Conservation (phyloP, 2,888 invertebrate genomes). For the Arctia plantaginis region DNA sequence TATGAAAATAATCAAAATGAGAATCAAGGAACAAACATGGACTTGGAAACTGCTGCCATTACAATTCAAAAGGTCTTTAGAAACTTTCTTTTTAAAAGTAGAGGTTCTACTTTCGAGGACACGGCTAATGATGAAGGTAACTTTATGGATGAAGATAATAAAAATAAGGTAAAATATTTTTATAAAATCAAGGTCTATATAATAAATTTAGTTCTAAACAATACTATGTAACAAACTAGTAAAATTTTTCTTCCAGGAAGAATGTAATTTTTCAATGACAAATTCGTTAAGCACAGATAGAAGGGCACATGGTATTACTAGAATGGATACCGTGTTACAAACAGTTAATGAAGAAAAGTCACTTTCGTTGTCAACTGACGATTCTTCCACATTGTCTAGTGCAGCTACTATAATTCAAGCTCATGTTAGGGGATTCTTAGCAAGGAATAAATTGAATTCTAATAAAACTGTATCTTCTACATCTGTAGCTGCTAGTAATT, state of each 20-base stretch:
- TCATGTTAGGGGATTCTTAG: constrained; percentile 89
- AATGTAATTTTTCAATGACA: constrained; percentile 57
- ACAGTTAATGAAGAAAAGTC: constrained; percentile 85
- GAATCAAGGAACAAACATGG: constrained; percentile 64
- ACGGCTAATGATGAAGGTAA: constrained; percentile 64
- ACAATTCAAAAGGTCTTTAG: constrained; percentile 87
- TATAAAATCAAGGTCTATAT: constrained; percentile 3
- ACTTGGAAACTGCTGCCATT: constrained; percentile 83
- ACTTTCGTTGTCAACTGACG: constrained; percentile 77
- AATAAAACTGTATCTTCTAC: constrained; percentile 75
- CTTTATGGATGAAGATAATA: constrained; percentile 63
- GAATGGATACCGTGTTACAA: constrained; percentile 82
- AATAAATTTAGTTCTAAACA: constrained; percentile 20
- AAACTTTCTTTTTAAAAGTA: constrained; percentile 79
- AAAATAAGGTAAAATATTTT: constrained; percentile 61
- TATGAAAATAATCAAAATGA: constrained; percentile 24
- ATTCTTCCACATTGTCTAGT: constrained; percentile 83
- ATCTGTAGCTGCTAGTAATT: constrained; percentile 69
- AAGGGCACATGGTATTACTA: constrained; percentile 71
- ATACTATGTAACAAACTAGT: constrained; percentile 30
- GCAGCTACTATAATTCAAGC: constrained; percentile 90
- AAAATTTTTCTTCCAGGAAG: constrained; percentile 66
- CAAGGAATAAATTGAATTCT: constrained; percentile 82
- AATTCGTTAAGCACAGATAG: constrained; percentile 68
- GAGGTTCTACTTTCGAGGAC: constrained; percentile 78